Evolutionary conservation across 2,797 vertebrate genomes (phyloP), one percentile per base, ranked within the genome.

Genomic region (Borostomias antarcticus): DNA sequence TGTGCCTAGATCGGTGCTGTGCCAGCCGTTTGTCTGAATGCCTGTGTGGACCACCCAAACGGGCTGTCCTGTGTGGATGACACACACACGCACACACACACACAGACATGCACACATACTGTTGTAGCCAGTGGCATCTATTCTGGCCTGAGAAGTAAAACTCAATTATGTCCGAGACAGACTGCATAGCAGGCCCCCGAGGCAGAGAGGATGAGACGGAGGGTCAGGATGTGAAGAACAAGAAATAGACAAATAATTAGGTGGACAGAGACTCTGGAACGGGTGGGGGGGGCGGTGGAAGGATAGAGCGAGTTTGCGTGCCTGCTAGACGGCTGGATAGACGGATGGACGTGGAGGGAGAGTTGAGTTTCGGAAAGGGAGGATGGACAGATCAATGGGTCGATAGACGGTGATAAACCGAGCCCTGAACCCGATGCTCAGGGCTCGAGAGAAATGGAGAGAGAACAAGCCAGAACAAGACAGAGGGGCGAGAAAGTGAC

Each of bases 31-130:
- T 56, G 28, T 56, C 4, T 56, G 71, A 60, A 70, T 82, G 78
- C 81, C 81, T 79, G 67, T 64, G 73, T 73, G 54, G 76, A 66
- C 76, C 64, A 63, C 68, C 51, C n/a, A 15, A 58, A 48, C 13
- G 11, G 52, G 63, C 68, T 59, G 72, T 62, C 17, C 30, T 66
- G 40, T 57, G 47, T 47, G 67, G 64, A 80, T 69, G 74, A 77
- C 74, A 81, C 65, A 67, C 78, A 70, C 68, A 67, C 66, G 2
- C 7, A 19, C 32, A 25, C 66, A 54, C 23, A 28, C 23, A 45
- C 13, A 40, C 11, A 43, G 15, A 58, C 57, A 13, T 35, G 17
- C 53, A 30, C 26, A 32, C 28, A 23, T 11, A 72, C 66, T 63
- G 51, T 28, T 35, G 58, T 15, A 70, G 65, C 72, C 50, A 56